Evolutionary conservation across 2,113 vertebrate genomes (phyloP).

Genomic region (Nipponia nippon): DNA sequence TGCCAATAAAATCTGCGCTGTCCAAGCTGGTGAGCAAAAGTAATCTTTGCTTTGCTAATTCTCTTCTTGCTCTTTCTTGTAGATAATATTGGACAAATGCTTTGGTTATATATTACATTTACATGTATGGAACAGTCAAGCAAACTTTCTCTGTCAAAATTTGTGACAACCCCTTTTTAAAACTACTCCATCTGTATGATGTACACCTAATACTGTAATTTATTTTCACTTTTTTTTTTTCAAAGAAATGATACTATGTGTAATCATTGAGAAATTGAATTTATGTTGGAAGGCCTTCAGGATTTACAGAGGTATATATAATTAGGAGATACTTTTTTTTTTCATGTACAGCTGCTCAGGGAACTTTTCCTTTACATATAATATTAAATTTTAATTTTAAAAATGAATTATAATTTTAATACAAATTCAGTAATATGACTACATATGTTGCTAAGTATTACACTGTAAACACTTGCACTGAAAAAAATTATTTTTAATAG

Average conservation of each 20-base stretch:
- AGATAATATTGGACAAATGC: neutral
- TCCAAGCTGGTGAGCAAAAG: neutral
- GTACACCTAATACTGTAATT: neutral
- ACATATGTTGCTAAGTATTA: neutral
- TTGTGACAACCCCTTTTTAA: neutral
- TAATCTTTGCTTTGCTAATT: conserved; percentile 2
- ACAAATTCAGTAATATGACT: neutral
- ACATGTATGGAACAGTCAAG: neutral
- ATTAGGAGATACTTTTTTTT: neutral
- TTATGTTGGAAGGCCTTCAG: neutral
- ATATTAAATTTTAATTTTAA: neutral
- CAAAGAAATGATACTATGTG: neutral
- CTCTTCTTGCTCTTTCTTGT: conserved; percentile 1
- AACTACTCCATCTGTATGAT: neutral
- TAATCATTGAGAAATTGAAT: neutral
- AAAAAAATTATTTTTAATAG: neutral
- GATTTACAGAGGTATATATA: neutral
- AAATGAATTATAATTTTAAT: neutral
- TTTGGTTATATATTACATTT: conserved; percentile 5
- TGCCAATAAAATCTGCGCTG: conserved; percentile 20
- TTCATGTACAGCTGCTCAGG: neutral
- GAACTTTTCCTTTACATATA: neutral
- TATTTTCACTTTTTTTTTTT: neutral
- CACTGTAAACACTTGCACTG: neutral
- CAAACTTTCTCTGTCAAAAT: neutral